Percentiles rank a stretch among this genome's conserved stretches.
phyloP scores from a whole-genome alignment of 1,140 invertebrate species.

The Cydia pomonella region DNA sequence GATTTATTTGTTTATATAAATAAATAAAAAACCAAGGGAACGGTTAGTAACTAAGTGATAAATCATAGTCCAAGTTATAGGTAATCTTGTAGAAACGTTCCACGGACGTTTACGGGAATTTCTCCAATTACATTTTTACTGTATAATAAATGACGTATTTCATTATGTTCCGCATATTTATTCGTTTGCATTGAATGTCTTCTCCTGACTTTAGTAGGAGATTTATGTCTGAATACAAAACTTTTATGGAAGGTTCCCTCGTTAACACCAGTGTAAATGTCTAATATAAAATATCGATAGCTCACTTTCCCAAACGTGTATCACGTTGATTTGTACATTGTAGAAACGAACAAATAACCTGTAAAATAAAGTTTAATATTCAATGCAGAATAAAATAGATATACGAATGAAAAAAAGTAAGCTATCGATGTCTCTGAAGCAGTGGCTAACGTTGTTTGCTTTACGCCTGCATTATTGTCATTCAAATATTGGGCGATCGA shows the following conservation, averaged over 20 bases:
- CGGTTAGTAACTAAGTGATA: neutral
- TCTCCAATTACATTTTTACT: constrained; percentile 50
- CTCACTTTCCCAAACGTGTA: neutral
- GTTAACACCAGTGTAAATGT: constrained; percentile 75
- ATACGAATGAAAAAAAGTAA: neutral
- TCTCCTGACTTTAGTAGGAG: constrained; percentile 51
- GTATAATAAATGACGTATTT: constrained; percentile 58
- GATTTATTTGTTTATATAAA: neutral
- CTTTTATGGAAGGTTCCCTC: constrained; percentile 69
- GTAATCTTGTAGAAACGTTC: constrained; percentile 10
- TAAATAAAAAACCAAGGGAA: neutral
- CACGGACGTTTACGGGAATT: constrained; percentile 22
- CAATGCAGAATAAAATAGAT: neutral
- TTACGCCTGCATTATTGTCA: constrained; percentile 58
- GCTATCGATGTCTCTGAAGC: constrained; percentile 36
- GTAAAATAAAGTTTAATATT: neutral
- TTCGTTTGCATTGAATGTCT: constrained; percentile 61
- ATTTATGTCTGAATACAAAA: constrained; percentile 72
- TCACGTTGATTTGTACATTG: neutral
- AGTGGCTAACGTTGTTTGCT: constrained; percentile 51
- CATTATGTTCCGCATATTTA: constrained; percentile 63
- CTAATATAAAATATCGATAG: constrained; percentile 59
- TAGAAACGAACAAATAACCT: neutral
- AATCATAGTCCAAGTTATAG: constrained; percentile 3
- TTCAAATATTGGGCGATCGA: constrained; percentile 59